Base-by-base conservation (phyloP, 1,140 invertebrate species). In the Cotesia chilonis region DNA sequence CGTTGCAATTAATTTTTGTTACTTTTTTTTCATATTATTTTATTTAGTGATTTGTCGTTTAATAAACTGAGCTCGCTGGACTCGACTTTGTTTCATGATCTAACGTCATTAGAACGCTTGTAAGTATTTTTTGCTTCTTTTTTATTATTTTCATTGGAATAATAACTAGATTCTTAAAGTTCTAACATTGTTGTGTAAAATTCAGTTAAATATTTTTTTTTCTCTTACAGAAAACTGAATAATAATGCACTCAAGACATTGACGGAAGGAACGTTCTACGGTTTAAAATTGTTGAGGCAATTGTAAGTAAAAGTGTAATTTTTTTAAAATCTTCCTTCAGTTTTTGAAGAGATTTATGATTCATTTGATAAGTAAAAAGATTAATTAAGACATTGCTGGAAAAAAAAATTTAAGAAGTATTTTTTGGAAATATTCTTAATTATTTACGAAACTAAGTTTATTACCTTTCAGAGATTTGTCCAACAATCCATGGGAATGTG, bases 401-500 rank as follows among this genome's bases (percentile, higher is more conserved):
- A 28, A 28, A 28, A 28, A 28, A 28, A 28, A 28, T 28, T 1
- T 3, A 28, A 28, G 28, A 28, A 2, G 2, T 28, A 3, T 28
- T 28, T 28, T 28, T 28, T 28, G 28, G 28, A 28, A 28, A 28
- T 3, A 28, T 28, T 28, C 28, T 28, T 28, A 28, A 28, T 28
- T 28, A 28, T 28, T 28, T 28, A 35, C 47, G 1, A 38, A 59
- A 57, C 14, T 73, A 20, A 10, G 38, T 36, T 75, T 20, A 63
- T 70, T 67, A 51, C 41, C 70, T 81, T 90, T 35, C 84, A 94
- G 93, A 57, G 92, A 95, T 78, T 86, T 95, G 75, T 92, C 92
- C 36, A 89, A 88, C 61, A 95, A 95, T 86, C 93, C 92, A 3
- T 87, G 95, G 79, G 90, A 91, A 66, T 96, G 95, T 83, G 92